Evolutionary conservation across 1,140 invertebrate species (phyloP).

Genomic region (Macrotrachela quadricornifera): DNA sequence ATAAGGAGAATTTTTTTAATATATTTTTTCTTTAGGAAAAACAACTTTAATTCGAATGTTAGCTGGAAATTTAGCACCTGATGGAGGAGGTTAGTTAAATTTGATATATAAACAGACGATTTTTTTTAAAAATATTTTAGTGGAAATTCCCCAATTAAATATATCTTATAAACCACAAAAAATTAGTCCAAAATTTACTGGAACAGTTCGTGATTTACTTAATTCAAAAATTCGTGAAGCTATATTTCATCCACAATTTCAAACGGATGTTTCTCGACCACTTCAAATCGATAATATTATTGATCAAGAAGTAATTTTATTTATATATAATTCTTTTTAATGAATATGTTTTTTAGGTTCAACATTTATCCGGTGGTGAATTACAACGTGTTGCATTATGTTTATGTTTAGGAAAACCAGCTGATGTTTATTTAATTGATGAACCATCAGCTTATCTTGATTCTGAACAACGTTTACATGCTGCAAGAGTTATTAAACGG

Average conservation of each 20-base stretch:
- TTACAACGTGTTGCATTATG: slow-evolving; percentile 86
- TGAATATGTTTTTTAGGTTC: slow-evolving; percentile 35
- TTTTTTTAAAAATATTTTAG: slow-evolving; percentile 19
- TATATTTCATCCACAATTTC: slow-evolving; percentile 86
- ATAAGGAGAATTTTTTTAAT: too few species aligned
- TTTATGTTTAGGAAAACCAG: slow-evolving; percentile 87
- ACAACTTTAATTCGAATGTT: slow-evolving; percentile 97
- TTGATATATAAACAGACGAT: not conserved
- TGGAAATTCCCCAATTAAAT: slow-evolving; percentile 66
- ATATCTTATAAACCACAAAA: slow-evolving; percentile 99
- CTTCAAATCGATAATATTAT: slow-evolving; percentile 91
- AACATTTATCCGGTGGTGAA: slow-evolving; percentile 96
- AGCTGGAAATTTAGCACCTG: slow-evolving; percentile 74
- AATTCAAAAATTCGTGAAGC: slow-evolving; percentile 91
- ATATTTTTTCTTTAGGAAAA: slow-evolving; percentile 5
- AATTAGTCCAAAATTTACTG: slow-evolving; percentile 89
- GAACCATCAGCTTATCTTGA: slow-evolving; percentile 97
- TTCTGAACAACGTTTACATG: slow-evolving; percentile 97
- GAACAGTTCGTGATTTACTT: slow-evolving; percentile 65
- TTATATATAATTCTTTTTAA: not conserved
- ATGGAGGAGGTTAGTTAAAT: slow-evolving; percentile 45
- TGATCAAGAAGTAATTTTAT: slow-evolving; percentile 70
- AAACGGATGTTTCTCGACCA: slow-evolving; percentile 97
- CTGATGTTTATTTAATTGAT: slow-evolving; percentile 95
- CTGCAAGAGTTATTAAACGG: slow-evolving; percentile 95